These are phyloP conservation scores for Calameuta filiformis DNA, from an alignment of 2,888 invertebrate species.

Conservation along the genomic window DNA sequence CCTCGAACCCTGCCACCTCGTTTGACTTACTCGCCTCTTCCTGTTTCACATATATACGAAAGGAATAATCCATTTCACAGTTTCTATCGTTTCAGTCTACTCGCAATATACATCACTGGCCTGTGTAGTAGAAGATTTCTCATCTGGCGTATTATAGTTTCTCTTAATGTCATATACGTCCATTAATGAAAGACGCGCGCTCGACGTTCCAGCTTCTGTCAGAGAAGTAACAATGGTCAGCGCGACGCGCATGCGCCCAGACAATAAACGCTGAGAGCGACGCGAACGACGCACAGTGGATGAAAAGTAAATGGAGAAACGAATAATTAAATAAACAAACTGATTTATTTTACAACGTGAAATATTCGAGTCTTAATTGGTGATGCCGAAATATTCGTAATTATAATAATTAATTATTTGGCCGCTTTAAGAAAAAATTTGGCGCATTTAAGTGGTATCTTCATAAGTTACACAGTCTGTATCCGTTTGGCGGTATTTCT, in stretches of 20 bases:
- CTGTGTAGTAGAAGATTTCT: conserved; percentile 52
- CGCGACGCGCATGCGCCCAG: no score
- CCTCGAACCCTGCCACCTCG: no score
- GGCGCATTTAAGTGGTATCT: no score
- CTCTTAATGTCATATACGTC: conserved; percentile 3
- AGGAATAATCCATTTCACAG: conserved; percentile 58
- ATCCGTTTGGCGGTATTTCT: not conserved
- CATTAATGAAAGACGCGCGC: not conserved
- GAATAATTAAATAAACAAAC: conserved; percentile 42
- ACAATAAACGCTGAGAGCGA: no score
- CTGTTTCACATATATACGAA: conserved; percentile 12
- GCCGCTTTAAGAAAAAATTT: no score
- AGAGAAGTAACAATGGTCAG: conserved; percentile 4
- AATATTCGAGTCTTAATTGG: conserved; percentile 43
- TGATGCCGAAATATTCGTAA: conserved; percentile 57
- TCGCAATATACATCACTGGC: conserved; percentile 47
- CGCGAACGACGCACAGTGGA: conserved; percentile 25
- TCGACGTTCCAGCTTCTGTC: conserved; percentile 6
- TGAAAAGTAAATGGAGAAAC: conserved; percentile 30
- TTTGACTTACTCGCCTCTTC: no score
- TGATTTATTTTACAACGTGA: conserved; percentile 48
- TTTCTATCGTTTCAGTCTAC: conserved; percentile 46
- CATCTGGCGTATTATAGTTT: conserved; percentile 15
- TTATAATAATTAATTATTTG: conserved; percentile 1
- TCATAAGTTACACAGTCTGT: conserved; percentile 14